Conservation (phyloP, 2,797 vertebrate species). For the Pseudotriccus pelzelni region DNA sequence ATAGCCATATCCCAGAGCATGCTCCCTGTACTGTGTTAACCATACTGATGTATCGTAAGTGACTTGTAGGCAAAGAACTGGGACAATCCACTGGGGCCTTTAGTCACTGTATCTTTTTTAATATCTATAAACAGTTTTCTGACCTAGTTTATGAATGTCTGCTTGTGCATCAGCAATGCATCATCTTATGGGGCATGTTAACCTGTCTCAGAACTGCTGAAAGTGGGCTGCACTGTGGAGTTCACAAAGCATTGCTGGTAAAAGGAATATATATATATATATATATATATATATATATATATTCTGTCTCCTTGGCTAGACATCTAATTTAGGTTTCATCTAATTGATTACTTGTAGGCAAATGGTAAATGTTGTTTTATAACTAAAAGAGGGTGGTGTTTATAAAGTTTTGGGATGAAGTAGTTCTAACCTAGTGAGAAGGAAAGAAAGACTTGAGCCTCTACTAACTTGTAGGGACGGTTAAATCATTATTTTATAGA, state of each 20-base stretch:
- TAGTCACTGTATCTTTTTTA: slow-evolving; percentile 15
- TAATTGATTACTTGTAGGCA: not conserved
- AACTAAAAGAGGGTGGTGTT: not conserved
- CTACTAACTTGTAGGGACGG: not conserved
- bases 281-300: no score
- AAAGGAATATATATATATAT: not conserved
- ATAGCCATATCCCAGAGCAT: not conserved
- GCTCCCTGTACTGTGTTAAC: not conserved
- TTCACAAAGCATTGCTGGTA: not conserved
- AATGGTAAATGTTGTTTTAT: not conserved
- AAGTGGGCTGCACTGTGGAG: not conserved
- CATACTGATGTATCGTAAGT: not conserved
- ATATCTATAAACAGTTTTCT: not conserved
- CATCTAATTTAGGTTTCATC: not conserved
- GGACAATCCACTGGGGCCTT: not conserved
- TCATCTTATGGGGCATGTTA: not conserved
- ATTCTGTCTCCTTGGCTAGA: not conserved
- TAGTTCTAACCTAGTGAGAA: not conserved
- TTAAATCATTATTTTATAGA: not conserved
- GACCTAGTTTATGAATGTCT: not conserved
- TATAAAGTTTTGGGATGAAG: not conserved
- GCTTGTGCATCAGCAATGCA: not conserved
- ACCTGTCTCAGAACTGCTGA: not conserved
- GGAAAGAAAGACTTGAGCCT: not conserved
- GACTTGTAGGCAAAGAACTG: not conserved